Conservation (phyloP, 2,797 vertebrate species). For the Cynodonichthys magdalenae region DNA sequence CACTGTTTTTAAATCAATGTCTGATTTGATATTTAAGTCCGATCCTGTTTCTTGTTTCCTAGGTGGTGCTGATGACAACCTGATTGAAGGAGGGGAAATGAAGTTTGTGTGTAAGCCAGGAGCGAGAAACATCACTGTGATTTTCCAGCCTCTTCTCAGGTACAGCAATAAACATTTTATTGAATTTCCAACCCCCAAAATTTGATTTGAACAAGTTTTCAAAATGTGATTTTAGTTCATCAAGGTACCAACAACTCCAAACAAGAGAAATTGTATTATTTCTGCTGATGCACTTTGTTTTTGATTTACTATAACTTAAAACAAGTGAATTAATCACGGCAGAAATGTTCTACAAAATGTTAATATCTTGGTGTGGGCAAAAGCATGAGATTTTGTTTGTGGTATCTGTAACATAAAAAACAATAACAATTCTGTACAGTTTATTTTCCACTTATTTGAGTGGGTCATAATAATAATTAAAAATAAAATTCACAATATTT, state of each 20-base stretch:
- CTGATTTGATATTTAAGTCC: neutral
- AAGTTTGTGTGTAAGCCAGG: slow-evolving; percentile 98
- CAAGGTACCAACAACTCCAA: neutral
- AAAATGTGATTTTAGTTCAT: slow-evolving; percentile 3
- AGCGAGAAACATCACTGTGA: slow-evolving; percentile 96
- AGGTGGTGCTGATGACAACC: slow-evolving; percentile 97
- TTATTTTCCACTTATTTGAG: neutral
- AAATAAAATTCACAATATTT: slow-evolving; percentile 1
- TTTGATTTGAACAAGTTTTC: neutral
- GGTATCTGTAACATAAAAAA: neutral
- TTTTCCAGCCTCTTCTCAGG: slow-evolving; percentile 97
- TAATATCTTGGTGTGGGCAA: neutral
- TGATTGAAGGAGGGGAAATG: slow-evolving; percentile 96
- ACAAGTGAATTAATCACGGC: no score
- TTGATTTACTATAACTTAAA: neutral
- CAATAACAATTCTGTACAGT: neutral
- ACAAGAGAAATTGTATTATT: neutral
- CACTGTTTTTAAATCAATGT: neutral
- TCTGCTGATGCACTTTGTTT: neutral
- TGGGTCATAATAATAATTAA: neutral
- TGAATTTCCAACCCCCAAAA: neutral
- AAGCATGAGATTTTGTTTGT: neutral
- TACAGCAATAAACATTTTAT: slow-evolving; percentile 55
- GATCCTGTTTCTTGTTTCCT: slow-evolving; percentile 34
- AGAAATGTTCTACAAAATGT: neutral